Evolutionary conservation across 2,113 vertebrate species (phyloP).

Genomic region (Nerophis ophidion): DNA sequence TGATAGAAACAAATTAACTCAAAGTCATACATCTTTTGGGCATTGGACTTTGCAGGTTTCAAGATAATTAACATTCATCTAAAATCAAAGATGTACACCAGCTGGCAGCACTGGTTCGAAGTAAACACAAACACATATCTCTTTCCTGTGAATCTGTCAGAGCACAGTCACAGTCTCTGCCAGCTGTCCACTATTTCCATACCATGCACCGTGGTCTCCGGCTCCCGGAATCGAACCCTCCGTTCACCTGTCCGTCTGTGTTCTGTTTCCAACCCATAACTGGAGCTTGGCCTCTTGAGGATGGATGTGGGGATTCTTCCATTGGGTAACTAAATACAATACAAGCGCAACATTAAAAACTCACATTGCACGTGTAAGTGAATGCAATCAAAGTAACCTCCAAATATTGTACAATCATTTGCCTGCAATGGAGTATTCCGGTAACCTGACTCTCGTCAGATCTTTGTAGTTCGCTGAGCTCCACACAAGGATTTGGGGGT

Average conservation of each 20-base stretch:
- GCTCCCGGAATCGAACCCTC: conserved; percentile 84
- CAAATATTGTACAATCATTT: background rate
- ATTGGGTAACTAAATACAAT: conserved; percentile 49
- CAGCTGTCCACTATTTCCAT: conserved; percentile 31
- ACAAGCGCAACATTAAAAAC: background rate
- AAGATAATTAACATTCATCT: background rate
- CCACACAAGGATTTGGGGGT: no score
- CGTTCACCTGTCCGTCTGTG: conserved; percentile 70
- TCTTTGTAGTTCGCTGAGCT: no score
- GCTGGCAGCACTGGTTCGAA: conserved; percentile 31
- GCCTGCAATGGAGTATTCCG: background rate
- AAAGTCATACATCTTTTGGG: no score
- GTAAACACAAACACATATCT: conserved; percentile 6
- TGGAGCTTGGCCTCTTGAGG: conserved; percentile 68
- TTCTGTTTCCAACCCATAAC: conserved; percentile 39
- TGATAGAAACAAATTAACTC: no score
- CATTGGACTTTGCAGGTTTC: background rate
- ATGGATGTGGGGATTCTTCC: conserved; percentile 80
- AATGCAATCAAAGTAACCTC: no score
- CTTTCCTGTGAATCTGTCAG: background rate
- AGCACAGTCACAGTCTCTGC: no score
- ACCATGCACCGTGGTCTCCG: conserved; percentile 82
- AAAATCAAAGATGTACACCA: conserved; percentile 1
- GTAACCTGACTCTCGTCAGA: no score
- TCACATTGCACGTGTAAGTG: no score